Conservation (phyloP, 2,888 invertebrate species). For the Phorcus lineatus region DNA sequence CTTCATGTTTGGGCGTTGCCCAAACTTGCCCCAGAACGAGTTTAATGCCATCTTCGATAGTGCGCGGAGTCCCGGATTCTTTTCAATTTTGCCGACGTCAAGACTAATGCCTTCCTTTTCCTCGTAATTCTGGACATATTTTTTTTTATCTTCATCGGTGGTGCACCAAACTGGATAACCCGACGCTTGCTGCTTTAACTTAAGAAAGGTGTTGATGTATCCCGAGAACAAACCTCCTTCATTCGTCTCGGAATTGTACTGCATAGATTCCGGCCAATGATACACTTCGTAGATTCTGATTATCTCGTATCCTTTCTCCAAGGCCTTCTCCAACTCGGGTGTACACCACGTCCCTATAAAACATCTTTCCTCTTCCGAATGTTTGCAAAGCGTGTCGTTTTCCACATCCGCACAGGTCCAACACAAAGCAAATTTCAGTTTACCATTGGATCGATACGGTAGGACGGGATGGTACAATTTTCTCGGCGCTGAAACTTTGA, state of each 20-base stretch:
- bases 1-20: constrained; percentile 26
- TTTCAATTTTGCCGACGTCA: constrained; percentile 30
- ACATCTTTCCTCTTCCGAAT: neutral
- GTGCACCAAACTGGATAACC: constrained; percentile 52
- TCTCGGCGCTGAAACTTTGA: constrained; percentile 50
- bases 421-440: too few species aligned
- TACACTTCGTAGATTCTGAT: neutral
- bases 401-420: constrained; percentile 34
- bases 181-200: constrained; percentile 56
- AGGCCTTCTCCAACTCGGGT: neutral
- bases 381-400: neutral
- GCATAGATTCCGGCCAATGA: constrained; percentile 49
- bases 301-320: neutral
- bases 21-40: constrained; percentile 48
- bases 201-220: constrained; percentile 61
- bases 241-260: constrained; percentile 40
- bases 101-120: constrained; percentile 42
- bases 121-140: constrained; percentile 47
- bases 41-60: constrained; percentile 22
- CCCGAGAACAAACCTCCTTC: constrained; percentile 60
- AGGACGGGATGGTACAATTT: constrained; percentile 52
- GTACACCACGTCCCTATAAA: neutral
- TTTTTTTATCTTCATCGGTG: constrained; percentile 43
- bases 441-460: too few species aligned
- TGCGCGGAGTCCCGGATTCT: constrained; percentile 41